Evolutionary conservation across 1,140 invertebrate genomes (phyloP).

Genomic region (Atta cephalotes): DNA sequence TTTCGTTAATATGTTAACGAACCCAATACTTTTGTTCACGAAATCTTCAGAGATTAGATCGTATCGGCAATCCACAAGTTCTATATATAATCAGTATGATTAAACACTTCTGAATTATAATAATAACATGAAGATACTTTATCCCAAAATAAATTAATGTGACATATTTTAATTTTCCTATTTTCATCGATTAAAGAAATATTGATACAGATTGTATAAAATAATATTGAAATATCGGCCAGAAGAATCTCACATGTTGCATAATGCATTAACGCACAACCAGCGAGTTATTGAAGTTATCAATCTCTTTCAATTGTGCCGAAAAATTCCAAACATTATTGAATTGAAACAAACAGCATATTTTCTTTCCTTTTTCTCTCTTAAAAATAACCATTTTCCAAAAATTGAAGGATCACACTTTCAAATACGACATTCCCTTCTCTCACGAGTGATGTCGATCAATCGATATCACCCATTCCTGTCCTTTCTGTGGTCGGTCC

Average conservation of each 20-base stretch:
- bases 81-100: background rate
- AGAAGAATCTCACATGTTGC: background rate
- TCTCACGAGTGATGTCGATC: constrained; percentile 70
- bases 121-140: background rate
- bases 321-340: constrained; percentile 12
- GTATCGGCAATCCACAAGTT: background rate
- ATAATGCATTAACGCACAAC: constrained; percentile 5
- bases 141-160: background rate
- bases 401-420: constrained; percentile 71
- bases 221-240: background rate
- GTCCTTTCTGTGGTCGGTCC: constrained; percentile 78
- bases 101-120: background rate
- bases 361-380: background rate
- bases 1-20: constrained; percentile 24
- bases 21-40: background rate
- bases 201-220: background rate
- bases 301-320: background rate
- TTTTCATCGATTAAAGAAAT: background rate
- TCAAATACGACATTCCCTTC: constrained; percentile 38
- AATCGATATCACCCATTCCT: constrained; percentile 76
- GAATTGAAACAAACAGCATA: background rate
- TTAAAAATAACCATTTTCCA: constrained; percentile 59
- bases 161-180: background rate
- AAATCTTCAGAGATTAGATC: constrained; percentile 8
- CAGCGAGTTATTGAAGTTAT: background rate